phyloP scores from a whole-genome alignment of 2,888 invertebrate genomes.

The Drosophila quinaria region DNA sequence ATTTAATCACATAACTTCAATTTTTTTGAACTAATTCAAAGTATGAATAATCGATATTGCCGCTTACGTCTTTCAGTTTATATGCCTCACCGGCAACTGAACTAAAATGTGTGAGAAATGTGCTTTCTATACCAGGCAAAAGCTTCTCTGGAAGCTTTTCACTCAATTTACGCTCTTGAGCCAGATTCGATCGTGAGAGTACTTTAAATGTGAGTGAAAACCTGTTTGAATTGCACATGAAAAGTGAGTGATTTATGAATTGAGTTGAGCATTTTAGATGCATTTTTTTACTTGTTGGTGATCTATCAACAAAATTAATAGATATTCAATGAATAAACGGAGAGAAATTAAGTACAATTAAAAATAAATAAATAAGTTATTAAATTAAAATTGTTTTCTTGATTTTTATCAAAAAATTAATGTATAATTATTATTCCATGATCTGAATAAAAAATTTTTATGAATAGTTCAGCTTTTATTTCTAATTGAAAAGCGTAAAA shows the following conservation, averaged over 20 bases:
- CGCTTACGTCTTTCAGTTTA: not conserved
- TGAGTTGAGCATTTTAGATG: not conserved
- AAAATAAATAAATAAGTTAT: no score
- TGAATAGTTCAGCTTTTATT: no score
- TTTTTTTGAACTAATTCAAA: not conserved
- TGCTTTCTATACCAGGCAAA: not conserved
- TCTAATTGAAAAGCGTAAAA: no score
- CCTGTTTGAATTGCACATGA: not conserved
- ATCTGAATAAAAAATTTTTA: no score
- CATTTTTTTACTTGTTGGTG: slow-evolving; percentile 75
- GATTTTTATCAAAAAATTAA: no score
- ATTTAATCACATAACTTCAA: slow-evolving; percentile 8
- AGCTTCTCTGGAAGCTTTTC: slow-evolving; percentile 14
- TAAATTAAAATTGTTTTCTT: no score
- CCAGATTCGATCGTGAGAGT: slow-evolving; percentile 9
- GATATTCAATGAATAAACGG: not conserved
- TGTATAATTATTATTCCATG: no score
- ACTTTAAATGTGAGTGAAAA: not conserved
- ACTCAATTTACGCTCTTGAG: slow-evolving; percentile 2
- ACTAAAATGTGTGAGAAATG: not conserved
- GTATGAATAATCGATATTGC: not conserved
- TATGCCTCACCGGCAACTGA: slow-evolving; percentile 17
- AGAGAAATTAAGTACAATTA: no score
- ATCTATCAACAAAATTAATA: not conserved
- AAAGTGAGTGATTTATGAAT: not conserved